Conservation (phyloP, 2,888 invertebrate species). For the Ennomos fuscantarius region DNA sequence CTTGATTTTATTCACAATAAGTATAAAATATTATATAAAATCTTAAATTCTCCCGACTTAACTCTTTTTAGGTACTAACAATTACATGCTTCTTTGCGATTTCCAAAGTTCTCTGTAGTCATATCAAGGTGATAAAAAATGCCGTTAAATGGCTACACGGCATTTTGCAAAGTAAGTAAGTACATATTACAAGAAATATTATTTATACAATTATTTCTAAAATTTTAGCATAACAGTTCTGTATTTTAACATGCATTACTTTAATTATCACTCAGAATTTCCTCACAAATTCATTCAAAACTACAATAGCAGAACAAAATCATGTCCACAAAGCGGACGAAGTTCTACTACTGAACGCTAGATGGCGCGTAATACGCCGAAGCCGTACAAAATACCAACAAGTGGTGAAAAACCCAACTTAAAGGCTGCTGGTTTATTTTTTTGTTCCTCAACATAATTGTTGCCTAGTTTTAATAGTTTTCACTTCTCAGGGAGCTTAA, state of each 20-base stretch:
- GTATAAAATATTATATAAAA: slow-evolving; percentile 7
- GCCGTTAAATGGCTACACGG: slow-evolving; percentile 25
- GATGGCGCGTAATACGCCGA: slow-evolving; percentile 72
- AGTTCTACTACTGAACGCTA: slow-evolving; percentile 50
- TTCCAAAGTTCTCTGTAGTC: slow-evolving; percentile 25
- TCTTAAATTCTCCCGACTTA: slow-evolving; percentile 26
- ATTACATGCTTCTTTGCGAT: slow-evolving; percentile 22
- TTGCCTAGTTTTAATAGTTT: slow-evolving; percentile 35
- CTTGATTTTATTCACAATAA: slow-evolving; percentile 6
- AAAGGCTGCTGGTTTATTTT: slow-evolving; percentile 34
- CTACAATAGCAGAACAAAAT: slow-evolving; percentile 28
- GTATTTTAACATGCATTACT: slow-evolving; percentile 16
- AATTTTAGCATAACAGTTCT: slow-evolving; percentile 1
- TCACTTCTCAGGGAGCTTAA: slow-evolving; percentile 88
- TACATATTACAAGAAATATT: slow-evolving; percentile 8
- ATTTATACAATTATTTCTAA: not conserved
- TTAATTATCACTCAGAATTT: slow-evolving; percentile 13
- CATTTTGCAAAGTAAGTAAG: slow-evolving; percentile 9
- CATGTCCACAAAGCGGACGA: slow-evolving; percentile 30
- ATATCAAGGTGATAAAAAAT: slow-evolving; percentile 27
- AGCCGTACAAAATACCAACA: slow-evolving; percentile 44
- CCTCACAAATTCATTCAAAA: slow-evolving; percentile 14
- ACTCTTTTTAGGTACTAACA: slow-evolving; percentile 14
- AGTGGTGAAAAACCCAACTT: slow-evolving; percentile 30
- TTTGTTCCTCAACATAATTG: slow-evolving; percentile 50